Base-by-base conservation (phyloP, 1,140 invertebrate genomes). In the Bombyx mandarina region DNA sequence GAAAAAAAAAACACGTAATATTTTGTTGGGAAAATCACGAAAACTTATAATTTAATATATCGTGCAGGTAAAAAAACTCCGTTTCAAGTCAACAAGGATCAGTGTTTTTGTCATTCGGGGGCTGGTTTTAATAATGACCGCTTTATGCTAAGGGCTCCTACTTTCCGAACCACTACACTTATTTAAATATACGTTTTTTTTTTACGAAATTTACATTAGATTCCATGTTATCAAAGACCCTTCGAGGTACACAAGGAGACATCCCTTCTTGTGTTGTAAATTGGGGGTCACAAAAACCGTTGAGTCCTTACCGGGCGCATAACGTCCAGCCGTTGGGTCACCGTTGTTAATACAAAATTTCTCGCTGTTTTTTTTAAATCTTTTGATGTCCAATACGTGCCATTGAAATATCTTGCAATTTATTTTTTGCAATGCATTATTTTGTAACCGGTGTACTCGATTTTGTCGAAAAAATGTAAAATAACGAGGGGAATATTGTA, bases 251-350 rank as follows among this genome's bases (percentile, higher is more conserved):
- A 53, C 54, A 57, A 67, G 63, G 63, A 67, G 57, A 66, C 54
- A 61, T 75, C 81, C 79, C 79, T 82, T 75, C 74, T 78, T 80
- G 69, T 76, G 69, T 83, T 77, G 77, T 81, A 86, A 86, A 84
- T 82, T 80, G 72, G 69, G 82, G 83, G 82, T 82, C 79, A 84
- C 79, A 85, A 86, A 86, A 86, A 86, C 83, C 83, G 83, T 86
- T 86, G 77, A 68, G 73, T 77, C 73, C 73, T 71, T 69, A 75
- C 67, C 64, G 66, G 63, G 66, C 69, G 76, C 77, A 79, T 86
- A 86, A 85, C 71, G 80, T 86, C 82, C 83, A 86, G 79, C 72
- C 77, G 73, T 62, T 71, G 67, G 72, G 57, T 62, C 68, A 63
- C 63, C 80, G 77, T 66, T 72, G 60, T 63, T 18, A 59, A 59